Evolutionary conservation across 2,113 vertebrate species (phyloP).

Genomic region (Lagopus leucura): DNA sequence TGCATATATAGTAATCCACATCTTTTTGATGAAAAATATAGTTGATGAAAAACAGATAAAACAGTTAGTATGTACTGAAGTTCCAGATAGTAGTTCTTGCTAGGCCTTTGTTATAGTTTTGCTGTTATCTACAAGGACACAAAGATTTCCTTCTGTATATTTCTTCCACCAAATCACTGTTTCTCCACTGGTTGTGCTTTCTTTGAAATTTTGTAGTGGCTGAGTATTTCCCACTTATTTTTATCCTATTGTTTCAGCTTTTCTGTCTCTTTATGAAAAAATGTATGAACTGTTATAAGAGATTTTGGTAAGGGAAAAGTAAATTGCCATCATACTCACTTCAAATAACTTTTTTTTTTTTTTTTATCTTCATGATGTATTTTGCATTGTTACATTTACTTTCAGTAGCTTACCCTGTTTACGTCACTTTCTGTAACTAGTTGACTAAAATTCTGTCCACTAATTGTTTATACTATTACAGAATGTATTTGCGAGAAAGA

Average conservation of each 20-base stretch:
- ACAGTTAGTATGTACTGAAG: neutral
- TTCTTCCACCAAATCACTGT: neutral
- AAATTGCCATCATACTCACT: neutral
- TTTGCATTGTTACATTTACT: neutral
- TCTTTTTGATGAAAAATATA: neutral
- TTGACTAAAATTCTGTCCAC: neutral
- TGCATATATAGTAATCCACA: neutral
- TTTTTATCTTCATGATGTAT: neutral
- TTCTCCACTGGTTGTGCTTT: neutral
- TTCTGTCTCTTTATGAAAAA: neutral
- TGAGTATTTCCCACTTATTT: neutral
- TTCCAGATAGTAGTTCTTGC: neutral
- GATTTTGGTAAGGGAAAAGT: neutral
- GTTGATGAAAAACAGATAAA: neutral
- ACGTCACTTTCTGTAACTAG: neutral
- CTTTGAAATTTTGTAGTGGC: neutral
- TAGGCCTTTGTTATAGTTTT: neutral
- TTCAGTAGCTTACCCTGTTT: conserved; percentile 1
- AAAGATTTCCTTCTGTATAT: neutral
- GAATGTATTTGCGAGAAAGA: neutral
- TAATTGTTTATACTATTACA: neutral
- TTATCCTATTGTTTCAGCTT: neutral
- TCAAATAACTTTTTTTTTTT: neutral
- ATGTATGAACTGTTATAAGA: neutral
- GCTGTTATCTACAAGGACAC: neutral